Percentiles rank a stretch among this genome's conserved stretches.
Evolutionary conservation across 1,140 invertebrate species (phyloP).

Genomic region (Zaprionus tsacasi): DNA sequence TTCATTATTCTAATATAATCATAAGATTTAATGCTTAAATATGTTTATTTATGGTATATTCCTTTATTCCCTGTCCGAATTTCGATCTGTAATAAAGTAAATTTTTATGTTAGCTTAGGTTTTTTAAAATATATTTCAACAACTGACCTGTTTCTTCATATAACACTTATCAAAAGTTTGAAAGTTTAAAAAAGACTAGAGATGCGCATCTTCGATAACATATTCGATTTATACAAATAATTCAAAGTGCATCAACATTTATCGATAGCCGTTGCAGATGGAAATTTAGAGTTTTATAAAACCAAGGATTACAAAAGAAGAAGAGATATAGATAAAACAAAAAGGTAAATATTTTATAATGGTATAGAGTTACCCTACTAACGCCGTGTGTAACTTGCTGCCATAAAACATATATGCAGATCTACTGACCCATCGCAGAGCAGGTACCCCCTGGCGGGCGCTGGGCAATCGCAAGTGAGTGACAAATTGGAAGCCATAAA

Average conservation of each 20-base stretch:
- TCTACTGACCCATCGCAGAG: background rate
- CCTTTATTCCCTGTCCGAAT: background rate
- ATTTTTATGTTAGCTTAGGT: background rate
- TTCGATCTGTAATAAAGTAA: background rate
- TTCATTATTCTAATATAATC: background rate
- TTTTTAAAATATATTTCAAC: no score
- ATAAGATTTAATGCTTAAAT: no score
- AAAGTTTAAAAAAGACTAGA: background rate
- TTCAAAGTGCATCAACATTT: background rate
- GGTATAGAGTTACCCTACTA: no score
- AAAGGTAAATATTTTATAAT: no score
- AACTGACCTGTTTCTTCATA: background rate
- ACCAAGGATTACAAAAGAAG: no score
- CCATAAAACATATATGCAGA: background rate
- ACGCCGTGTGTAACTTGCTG: background rate
- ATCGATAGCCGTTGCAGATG: no score
- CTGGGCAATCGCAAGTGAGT: background rate
- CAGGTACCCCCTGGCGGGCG: background rate
- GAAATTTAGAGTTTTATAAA: no score
- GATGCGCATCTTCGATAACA: background rate
- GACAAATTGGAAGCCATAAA: constrained; percentile 6
- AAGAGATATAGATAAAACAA: no score
- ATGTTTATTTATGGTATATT: no score
- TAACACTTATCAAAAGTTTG: background rate
- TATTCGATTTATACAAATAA: background rate